Conservation (phyloP, 1,140 invertebrate species). For the Aphelenchoides fujianensis region DNA sequence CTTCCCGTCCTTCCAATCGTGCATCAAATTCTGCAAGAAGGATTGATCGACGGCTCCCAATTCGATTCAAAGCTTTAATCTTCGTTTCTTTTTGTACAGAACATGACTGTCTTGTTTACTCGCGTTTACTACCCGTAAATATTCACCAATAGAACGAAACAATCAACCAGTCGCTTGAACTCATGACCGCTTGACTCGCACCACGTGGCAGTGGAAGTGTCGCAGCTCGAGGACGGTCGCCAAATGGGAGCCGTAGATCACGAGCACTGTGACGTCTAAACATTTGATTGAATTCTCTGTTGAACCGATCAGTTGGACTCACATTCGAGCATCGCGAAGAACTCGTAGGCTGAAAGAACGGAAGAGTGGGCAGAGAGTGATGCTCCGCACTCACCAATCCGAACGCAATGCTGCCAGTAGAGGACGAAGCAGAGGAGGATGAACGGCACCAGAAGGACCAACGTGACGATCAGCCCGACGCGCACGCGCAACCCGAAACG, state of each 20-base stretch:
- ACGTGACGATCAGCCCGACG: neutral
- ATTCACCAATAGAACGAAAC: neutral
- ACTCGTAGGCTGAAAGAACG: slow-evolving; percentile 29
- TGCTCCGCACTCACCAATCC: slow-evolving; percentile 27
- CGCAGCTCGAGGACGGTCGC: slow-evolving; percentile 18
- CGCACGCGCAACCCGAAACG: neutral
- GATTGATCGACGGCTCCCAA: neutral
- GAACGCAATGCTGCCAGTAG: slow-evolving; percentile 27
- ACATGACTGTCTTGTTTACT: neutral
- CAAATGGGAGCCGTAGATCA: slow-evolving; percentile 26
- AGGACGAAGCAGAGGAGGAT: slow-evolving; percentile 28
- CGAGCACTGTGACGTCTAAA: slow-evolving; percentile 30
- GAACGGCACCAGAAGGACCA: neutral
- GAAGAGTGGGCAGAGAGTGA: slow-evolving; percentile 19
- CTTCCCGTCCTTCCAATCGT: neutral
- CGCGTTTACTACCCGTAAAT: slow-evolving; percentile 1
- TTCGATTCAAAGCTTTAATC: neutral
- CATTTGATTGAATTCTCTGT: too few species aligned
- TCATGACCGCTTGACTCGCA: neutral
- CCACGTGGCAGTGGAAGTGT: slow-evolving; percentile 22
- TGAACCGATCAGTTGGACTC: too few species aligned
- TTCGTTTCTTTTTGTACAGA: too few species aligned
- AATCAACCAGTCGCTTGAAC: neutral
- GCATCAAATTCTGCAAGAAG: neutral
- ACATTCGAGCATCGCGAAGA: slow-evolving; percentile 29